A percentile compares a stretch with the other conserved stretches of the same genome.
These are phyloP conservation scores for Chaenodraco wilsoni DNA, from an alignment of 2,797 vertebrate species.

Conservation along the genomic window DNA sequence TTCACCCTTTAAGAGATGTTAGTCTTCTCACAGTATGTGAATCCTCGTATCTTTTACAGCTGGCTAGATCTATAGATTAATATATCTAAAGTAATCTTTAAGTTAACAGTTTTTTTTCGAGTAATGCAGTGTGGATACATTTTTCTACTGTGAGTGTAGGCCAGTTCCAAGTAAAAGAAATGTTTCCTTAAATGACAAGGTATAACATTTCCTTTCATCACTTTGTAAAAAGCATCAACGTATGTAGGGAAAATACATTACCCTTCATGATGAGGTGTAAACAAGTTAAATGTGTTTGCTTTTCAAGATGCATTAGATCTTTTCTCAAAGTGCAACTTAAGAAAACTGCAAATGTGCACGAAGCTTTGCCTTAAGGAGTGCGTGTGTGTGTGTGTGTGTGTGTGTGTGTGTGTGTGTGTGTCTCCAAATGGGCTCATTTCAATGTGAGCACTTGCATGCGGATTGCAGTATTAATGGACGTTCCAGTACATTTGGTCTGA, in stretches of 20 bases:
- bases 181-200: neutral
- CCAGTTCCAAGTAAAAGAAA: neutral
- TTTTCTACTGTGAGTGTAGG: slow-evolving; percentile 3
- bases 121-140: neutral
- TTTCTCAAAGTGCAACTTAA: slow-evolving; percentile 47
- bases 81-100: neutral
- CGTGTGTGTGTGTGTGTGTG: slow-evolving; percentile 22
- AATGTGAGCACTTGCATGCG: slow-evolving; percentile 76
- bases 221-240: neutral
- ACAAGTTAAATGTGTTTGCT: slow-evolving; percentile 4
- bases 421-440: slow-evolving; percentile 64
- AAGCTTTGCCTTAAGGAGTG: slow-evolving; percentile 42
- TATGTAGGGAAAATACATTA: slow-evolving; percentile 12
- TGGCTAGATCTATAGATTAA: neutral
- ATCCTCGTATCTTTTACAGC: slow-evolving; percentile 5
- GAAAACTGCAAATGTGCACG: slow-evolving; percentile 46
- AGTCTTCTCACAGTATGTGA: slow-evolving; percentile 20
- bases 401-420: slow-evolving; percentile 29
- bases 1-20: slow-evolving; percentile 27
- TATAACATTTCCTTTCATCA: neutral
- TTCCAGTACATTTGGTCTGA: slow-evolving; percentile 85
- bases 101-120: neutral
- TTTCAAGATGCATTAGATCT: slow-evolving; percentile 44
- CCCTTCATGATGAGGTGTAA: slow-evolving; percentile 5
- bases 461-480: slow-evolving; percentile 79